phyloP scores from a whole-genome alignment of 1,140 invertebrate species.

The Thaumetopoea pityocampa region DNA sequence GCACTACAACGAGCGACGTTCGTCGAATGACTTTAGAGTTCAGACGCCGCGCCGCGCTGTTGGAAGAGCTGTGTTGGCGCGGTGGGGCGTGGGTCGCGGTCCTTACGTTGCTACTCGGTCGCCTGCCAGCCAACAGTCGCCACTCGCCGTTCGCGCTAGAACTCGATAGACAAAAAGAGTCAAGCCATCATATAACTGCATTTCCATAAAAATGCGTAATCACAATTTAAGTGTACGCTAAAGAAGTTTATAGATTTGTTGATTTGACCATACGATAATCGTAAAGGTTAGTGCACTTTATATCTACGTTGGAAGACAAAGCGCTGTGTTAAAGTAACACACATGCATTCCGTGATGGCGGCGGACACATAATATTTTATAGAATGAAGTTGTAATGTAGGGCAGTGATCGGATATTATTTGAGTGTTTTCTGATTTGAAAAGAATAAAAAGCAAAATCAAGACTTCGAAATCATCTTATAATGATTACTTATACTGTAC shows the following conservation, averaged over 20 bases:
- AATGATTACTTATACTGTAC: background rate
- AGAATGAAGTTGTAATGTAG: background rate
- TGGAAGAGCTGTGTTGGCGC: conserved; percentile 20
- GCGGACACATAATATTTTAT: conserved; percentile 10
- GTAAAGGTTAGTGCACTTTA: conserved; percentile 39
- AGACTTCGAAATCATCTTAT: background rate
- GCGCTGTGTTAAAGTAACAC: conserved; percentile 7
- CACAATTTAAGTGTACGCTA: conserved; percentile 4
- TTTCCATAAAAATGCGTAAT: conserved; percentile 9
- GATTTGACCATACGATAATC: conserved; percentile 25
- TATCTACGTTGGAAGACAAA: conserved; percentile 6
- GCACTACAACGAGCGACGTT: conserved; percentile 5
- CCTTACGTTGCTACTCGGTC: conserved; percentile 24
- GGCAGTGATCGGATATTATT: conserved; percentile 8
- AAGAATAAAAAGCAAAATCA: background rate
- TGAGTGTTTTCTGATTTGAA: conserved; percentile 4
- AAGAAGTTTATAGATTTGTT: conserved; percentile 30
- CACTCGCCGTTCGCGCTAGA: conserved; percentile 26
- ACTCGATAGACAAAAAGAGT: conserved; percentile 37
- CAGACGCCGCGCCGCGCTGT: conserved; percentile 8
- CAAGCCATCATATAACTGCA: conserved; percentile 10
- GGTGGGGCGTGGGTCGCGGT: conserved; percentile 35
- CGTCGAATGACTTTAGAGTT: conserved; percentile 33
- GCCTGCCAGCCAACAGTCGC: conserved; percentile 24
- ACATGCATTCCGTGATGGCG: conserved; percentile 22